Conservation (phyloP, 2,797 vertebrate species). For the Glyptemys insculpta region DNA sequence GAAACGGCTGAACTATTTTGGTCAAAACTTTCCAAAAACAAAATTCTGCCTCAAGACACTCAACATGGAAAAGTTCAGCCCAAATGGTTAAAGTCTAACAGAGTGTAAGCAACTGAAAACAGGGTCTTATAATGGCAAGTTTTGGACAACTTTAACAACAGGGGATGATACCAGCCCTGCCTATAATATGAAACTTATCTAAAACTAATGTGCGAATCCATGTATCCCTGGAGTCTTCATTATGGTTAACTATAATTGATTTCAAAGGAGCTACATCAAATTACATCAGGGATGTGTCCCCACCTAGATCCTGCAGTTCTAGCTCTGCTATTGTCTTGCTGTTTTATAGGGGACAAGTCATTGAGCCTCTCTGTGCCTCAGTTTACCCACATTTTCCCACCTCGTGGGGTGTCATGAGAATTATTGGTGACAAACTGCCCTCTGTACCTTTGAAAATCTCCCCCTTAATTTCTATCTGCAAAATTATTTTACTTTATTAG, state of each 20-base stretch:
- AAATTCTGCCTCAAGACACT: not conserved
- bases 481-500: not conserved
- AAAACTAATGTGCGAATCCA: not conserved
- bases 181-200: not conserved
- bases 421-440: not conserved
- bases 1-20: not conserved
- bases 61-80: not conserved
- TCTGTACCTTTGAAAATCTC: constrained; percentile 21
- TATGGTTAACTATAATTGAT: not conserved
- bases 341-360: not conserved
- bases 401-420: not conserved
- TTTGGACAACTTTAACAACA: not conserved
- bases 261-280: not conserved
- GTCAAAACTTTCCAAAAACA: not conserved
- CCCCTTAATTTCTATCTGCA: not conserved
- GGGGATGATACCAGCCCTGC: not conserved
- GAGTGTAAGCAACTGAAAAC: not conserved
- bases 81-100: not conserved
- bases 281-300: not conserved
- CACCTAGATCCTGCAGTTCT: not conserved
- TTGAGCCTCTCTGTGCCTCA: not conserved
- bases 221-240: not conserved
- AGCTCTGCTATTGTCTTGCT: not conserved
- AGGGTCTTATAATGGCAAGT: not conserved
- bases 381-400: not conserved